These are phyloP conservation scores for Penaeus chinensis DNA, from an alignment of 1,140 invertebrate genomes.

Conservation along the genomic window DNA sequence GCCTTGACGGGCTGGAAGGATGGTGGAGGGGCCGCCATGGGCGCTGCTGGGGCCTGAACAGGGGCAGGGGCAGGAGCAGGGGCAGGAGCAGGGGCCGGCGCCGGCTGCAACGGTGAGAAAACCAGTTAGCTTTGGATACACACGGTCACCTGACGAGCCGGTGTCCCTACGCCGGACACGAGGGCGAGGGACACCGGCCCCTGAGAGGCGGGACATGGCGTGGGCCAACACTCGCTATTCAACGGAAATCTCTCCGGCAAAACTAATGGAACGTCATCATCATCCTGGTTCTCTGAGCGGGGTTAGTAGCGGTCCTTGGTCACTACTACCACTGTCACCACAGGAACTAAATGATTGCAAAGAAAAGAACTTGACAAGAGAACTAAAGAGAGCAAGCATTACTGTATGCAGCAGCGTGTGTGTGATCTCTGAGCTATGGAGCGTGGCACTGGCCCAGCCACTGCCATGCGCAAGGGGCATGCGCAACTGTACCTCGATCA, in stretches of 20 bases:
- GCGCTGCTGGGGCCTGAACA: slow-evolving; percentile 59
- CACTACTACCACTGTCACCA: no score
- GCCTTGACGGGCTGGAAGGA: slow-evolving; percentile 54
- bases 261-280: background rate
- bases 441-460: slow-evolving; percentile 47
- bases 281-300: background rate
- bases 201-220: slow-evolving; percentile 23
- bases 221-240: slow-evolving; percentile 24
- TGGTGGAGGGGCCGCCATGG: slow-evolving; percentile 60
- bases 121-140: slow-evolving; percentile 38
- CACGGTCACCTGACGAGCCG: background rate
- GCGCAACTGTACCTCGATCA: slow-evolving; percentile 53
- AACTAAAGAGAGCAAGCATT: slow-evolving; percentile 16
- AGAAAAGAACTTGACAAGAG: background rate
- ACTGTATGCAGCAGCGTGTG: slow-evolving; percentile 36
- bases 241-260: slow-evolving; percentile 13
- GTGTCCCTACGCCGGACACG: slow-evolving; percentile 29
- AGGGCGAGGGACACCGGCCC: slow-evolving; percentile 33
- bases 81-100: slow-evolving; percentile 70
- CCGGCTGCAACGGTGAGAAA: slow-evolving; percentile 66
- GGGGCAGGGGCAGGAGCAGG: slow-evolving; percentile 55
- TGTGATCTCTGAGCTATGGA: slow-evolving; percentile 45
- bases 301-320: background rate
- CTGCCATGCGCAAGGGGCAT: slow-evolving; percentile 51
- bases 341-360: background rate